Conservation (phyloP, 2,797 vertebrate genomes). For the Dicrostonyx torquatus region DNA sequence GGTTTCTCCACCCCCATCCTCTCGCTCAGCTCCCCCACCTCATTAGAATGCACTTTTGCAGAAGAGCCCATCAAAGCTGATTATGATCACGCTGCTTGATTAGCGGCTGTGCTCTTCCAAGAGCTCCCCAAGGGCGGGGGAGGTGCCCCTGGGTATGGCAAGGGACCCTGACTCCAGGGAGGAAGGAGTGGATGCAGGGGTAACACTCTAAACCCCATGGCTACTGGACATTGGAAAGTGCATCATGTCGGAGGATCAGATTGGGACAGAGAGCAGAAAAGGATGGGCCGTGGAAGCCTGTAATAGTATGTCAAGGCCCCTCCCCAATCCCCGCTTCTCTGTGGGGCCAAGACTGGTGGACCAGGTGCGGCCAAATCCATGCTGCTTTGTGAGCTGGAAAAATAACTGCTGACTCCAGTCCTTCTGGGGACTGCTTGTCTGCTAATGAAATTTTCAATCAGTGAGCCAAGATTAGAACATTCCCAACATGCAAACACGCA, state of each 20-base stretch:
- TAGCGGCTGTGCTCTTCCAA: constrained; percentile 76
- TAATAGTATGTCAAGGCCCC: neutral
- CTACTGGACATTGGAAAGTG: neutral
- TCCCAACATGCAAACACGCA: neutral
- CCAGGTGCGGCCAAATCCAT: neutral
- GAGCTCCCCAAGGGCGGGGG: constrained; percentile 49
- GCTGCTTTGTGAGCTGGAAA: constrained; percentile 41
- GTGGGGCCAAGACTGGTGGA: neutral
- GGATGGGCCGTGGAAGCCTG: neutral
- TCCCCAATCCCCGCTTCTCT: neutral
- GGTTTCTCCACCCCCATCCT: constrained; percentile 42
- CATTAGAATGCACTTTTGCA: constrained; percentile 83
- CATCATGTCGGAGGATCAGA: neutral
- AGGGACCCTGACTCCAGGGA: neutral
- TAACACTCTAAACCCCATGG: neutral
- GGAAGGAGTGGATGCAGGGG: neutral
- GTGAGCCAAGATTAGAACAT: constrained; percentile 48
- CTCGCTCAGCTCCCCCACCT: constrained; percentile 74
- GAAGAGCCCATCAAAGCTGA: constrained; percentile 82
- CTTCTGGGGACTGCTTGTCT: constrained; percentile 58
- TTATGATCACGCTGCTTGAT: constrained; percentile 83
- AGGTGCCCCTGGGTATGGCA: neutral
- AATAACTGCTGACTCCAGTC: constrained; percentile 56
- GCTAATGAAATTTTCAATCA: constrained; percentile 63
- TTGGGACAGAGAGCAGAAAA: neutral